Evolutionary conservation across 2,797 vertebrate species (phyloP), one percentile per base, ranked within the genome.

Genomic region (Rhinatrema bivittatum): DNA sequence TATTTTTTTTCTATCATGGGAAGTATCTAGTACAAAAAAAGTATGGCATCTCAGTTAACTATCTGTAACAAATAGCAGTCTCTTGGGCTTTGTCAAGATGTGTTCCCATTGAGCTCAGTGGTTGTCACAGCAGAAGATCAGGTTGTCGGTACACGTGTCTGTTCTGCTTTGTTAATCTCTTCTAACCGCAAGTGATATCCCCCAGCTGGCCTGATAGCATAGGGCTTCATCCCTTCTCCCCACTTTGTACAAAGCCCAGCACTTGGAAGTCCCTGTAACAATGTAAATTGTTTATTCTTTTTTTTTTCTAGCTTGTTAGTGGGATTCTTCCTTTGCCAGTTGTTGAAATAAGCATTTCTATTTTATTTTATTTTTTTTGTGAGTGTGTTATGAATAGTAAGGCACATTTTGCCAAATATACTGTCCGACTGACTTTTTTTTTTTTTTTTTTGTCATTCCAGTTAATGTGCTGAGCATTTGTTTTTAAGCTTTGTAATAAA

Each of bases 241-340:
- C 78, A 85, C 83, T 86, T 90, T 91, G 90, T 92, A 90, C 85
- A 93, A 90, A 95, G 82, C 90, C 93, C 91, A 95, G 94, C 94
- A 97, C 94, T 97, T 98, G 93, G 89, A n/a, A 90, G 87, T 39
- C 87, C 88, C 86, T 92, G 46, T 49, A 41, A 36, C 38, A 40
- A 42, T 50, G 46, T 89, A 77, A 65, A 72, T 68, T 87, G 84
- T 89, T 90, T 93, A 71, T 81, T 79, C 67, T 81, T 68, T 27
- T 36, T 79, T 67, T 86, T 76, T 84, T 79, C 75, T 94, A 95
- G 89, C 87, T 88, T 81, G 85, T 76, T 94, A 92, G 90, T 94
- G 89, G 90, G 87, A 88, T 93, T 88, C 90, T 87, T 93, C 88
- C 90, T 87, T 88, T 85, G 84, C 91, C 91, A 93, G 93, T 91